phyloP scores from a whole-genome alignment of 2,888 invertebrate species.

The Sesia apiformis region DNA sequence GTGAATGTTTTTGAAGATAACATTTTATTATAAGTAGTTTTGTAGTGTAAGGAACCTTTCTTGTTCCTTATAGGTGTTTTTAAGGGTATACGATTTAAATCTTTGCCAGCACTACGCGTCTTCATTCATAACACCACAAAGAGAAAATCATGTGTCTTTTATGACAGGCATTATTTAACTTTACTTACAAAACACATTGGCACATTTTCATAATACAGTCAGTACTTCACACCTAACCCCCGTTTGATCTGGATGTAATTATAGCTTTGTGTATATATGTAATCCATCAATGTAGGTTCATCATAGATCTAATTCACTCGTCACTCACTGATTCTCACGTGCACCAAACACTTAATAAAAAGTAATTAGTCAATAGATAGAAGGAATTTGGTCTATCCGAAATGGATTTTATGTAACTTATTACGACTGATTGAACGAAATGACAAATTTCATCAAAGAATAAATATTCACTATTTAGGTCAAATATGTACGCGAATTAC shows the following conservation, averaged over 20 bases:
- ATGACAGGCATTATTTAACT: conserved; percentile 30
- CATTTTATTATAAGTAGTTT: too few species aligned
- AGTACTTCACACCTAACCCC: not conserved
- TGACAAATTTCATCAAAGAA: too few species aligned
- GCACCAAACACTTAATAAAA: not conserved
- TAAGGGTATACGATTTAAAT: not conserved
- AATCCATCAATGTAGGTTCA: conserved; percentile 3
- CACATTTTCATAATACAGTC: not conserved
- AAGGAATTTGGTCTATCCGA: too few species aligned
- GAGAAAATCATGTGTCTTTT: conserved; percentile 40
- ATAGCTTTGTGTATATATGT: conserved; percentile 4
- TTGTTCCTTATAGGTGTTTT: too few species aligned
- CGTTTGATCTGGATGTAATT: not conserved
- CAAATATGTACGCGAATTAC: too few species aligned
- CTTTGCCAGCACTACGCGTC: conserved; percentile 25
- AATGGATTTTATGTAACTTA: too few species aligned
- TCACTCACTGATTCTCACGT: not conserved
- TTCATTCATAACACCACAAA: conserved; percentile 18
- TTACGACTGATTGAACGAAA: too few species aligned
- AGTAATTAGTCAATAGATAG: too few species aligned
- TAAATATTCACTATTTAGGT: too few species aligned
- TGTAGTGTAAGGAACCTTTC: too few species aligned
- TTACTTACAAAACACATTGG: not conserved
- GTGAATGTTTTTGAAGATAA: too few species aligned
- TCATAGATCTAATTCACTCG: conserved; percentile 12